These are phyloP conservation scores for Anagyrus pseudococci DNA, from an alignment of 2,888 invertebrate genomes.

Conservation along the genomic window DNA sequence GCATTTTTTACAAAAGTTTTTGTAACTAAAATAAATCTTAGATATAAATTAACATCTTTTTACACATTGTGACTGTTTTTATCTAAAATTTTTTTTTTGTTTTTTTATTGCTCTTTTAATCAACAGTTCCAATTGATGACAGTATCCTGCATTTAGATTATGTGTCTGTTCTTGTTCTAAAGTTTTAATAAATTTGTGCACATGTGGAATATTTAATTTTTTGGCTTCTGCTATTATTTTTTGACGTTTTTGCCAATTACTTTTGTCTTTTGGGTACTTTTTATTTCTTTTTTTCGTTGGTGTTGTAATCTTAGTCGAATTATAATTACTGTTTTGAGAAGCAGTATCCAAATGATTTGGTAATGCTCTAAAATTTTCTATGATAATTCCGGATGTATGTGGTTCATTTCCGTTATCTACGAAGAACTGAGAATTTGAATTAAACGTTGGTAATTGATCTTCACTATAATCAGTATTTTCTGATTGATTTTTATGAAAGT, in stretches of 20 bases:
- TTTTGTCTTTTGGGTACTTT: background rate
- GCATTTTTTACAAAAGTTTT: constrained; percentile 26
- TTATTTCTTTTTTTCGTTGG: background rate
- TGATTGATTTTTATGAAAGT: too few species aligned
- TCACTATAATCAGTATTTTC: too few species aligned
- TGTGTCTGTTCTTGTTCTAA: constrained; percentile 18
- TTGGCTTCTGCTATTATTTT: constrained; percentile 1
- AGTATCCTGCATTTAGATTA: background rate
- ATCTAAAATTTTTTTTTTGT: background rate
- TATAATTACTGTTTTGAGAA: too few species aligned
- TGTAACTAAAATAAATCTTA: too few species aligned
- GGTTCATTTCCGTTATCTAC: too few species aligned
- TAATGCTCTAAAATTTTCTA: too few species aligned
- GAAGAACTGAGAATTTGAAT: too few species aligned
- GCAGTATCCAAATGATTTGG: too few species aligned
- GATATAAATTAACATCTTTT: constrained; percentile 18
- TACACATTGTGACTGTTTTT: constrained; percentile 22
- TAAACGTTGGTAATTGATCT: too few species aligned
- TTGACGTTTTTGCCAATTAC: constrained; percentile 1
- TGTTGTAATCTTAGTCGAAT: too few species aligned
- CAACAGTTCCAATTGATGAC: background rate
- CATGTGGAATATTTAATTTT: constrained; percentile 17
- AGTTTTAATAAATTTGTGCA: constrained; percentile 12
- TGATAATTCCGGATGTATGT: too few species aligned
- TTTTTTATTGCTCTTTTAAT: constrained; percentile 6